Evolutionary conservation across 2,797 vertebrate genomes (phyloP).

Genomic region (Podargus strigoides): DNA sequence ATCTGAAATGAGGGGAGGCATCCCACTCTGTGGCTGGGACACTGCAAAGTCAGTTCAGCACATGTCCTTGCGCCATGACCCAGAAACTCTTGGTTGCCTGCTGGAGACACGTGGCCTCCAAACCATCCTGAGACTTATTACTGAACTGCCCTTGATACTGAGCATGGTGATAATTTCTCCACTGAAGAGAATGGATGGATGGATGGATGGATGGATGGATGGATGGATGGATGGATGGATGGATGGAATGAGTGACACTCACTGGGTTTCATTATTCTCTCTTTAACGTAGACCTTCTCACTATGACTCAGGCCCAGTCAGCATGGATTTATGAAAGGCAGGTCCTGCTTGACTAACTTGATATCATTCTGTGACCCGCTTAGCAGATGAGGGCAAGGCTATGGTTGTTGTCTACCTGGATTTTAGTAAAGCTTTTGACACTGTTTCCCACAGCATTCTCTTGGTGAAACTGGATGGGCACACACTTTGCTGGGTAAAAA

Average conservation of each 20-base stretch:
- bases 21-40: not conserved
- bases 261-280: not conserved
- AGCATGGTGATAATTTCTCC: not conserved
- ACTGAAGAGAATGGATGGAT: not conserved
- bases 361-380: no score
- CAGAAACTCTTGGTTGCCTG: not conserved
- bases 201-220: not conserved
- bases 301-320: no score
- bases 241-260: not conserved
- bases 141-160: not conserved
- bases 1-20: not conserved
- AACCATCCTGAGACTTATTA: not conserved
- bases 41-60: not conserved
- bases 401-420: no score
- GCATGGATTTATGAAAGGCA: no score
- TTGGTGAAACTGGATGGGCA: no score
- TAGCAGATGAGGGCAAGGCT: no score
- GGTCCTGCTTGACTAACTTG: no score
- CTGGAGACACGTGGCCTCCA: not conserved
- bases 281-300: not conserved
- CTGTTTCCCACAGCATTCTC: no score
- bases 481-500: no score
- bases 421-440: no score
- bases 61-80: rapidly evolving
- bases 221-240: not conserved